Evolutionary conservation across 2,797 vertebrate genomes (phyloP).

Genomic region (Odontamblyopus rebecca): DNA sequence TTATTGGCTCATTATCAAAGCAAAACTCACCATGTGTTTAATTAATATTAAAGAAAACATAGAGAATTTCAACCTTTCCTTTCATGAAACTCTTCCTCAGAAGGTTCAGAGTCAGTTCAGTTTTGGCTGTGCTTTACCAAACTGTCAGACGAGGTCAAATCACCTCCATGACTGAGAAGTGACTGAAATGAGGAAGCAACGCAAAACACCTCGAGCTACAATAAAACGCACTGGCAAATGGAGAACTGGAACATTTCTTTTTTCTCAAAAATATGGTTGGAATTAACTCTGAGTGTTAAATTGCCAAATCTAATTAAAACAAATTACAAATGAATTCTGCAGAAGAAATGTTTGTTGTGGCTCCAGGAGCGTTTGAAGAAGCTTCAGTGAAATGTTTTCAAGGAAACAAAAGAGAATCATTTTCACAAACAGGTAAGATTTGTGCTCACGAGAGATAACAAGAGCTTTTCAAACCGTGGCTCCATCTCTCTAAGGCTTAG

Average conservation of each 20-base stretch:
- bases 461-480: conserved; percentile 28
- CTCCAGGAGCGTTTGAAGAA: conserved; percentile 14
- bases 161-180: too few relatives aligned
- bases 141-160: background rate
- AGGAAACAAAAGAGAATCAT: conserved; percentile 68
- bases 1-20: background rate
- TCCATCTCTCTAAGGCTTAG: conserved; percentile 15
- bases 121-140: conserved; percentile 5
- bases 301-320: conserved; percentile 4
- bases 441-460: conserved; percentile 64
- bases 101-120: background rate
- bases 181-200: background rate
- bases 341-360: conserved; percentile 40
- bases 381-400: conserved; percentile 49
- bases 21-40: background rate
- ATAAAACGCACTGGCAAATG: background rate
- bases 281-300: background rate
- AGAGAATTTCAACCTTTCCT: background rate
- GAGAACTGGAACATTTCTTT: background rate
- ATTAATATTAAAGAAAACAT: background rate
- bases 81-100: background rate
- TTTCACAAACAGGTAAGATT: conserved; percentile 61
- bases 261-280: background rate
- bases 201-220: background rate
- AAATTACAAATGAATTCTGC: background rate